Evolutionary conservation across 2,888 invertebrate genomes (phyloP), one percentile per base, ranked within the genome.

Genomic region (Agonopterix arenella): DNA sequence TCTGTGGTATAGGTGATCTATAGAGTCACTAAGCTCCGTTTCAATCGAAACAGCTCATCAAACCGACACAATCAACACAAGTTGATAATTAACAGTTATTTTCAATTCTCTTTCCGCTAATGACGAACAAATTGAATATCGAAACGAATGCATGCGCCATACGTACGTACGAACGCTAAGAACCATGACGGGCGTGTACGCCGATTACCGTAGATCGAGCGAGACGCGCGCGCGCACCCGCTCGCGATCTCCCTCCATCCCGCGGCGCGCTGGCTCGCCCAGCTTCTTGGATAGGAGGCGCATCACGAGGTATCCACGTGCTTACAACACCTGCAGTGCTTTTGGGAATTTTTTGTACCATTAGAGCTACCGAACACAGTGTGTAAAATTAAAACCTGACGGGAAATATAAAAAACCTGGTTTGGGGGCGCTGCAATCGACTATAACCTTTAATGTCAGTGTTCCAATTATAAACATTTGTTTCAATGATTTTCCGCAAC

Each of bases 251-350:
- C 95, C 94, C n/a, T 97, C 97, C 53, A 98, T 98, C 78, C 97
- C 98, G 47, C 90, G 98, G 51, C 92, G 98, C 54, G 94, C 95
- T 64, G 98, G 98, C 44, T 98, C 98, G 51, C 98, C 98, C 13
- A 97, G 97, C 81, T 98, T 98, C 85, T 90, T 98, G 55, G 98
- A 98, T 83, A 91, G 97, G 65, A 92, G 98, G 52, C 92, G 98
- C 63, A 98, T 98, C 70, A 98, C 98, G 64, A 98, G 98, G 98
- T 98, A 93, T 84, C 11, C 1, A 13, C 43, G n/a, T 13, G 43
- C 28, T 28, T 28, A 28, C 28, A 28, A 28, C 28, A 28, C 28
- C 28, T 28, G 28, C 28, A 28, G 28, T 28, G 28, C 28, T 28
- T 28, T 28, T 28, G 28, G 28, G 7, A 28, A 28, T 28, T 1